Conservation (phyloP, 2,113 vertebrate species). For the Myotis brandtii region DNA sequence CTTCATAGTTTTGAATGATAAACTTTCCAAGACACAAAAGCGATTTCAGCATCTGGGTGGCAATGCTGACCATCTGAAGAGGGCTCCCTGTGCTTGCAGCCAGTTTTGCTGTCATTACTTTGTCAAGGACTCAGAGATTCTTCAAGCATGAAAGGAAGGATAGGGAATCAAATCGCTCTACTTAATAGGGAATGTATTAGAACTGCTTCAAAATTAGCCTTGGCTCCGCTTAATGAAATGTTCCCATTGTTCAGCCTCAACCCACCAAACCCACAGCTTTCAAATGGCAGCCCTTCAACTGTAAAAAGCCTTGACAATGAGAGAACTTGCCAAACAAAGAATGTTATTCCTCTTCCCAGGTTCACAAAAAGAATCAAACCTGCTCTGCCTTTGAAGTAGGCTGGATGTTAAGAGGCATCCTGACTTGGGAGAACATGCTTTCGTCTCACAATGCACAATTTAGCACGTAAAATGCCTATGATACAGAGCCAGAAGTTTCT, state of each 20-base stretch:
- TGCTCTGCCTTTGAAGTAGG: slow-evolving; percentile 72
- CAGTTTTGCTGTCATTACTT: slow-evolving; percentile 45
- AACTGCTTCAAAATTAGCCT: slow-evolving; percentile 71
- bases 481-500: slow-evolving; percentile 59
- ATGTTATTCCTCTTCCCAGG: slow-evolving; percentile 50
- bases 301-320: slow-evolving; percentile 74
- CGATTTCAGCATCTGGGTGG: not conserved
- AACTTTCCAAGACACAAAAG: slow-evolving; percentile 37
- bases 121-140: slow-evolving; percentile 57
- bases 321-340: slow-evolving; percentile 71
- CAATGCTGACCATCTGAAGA: slow-evolving; percentile 26
- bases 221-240: slow-evolving; percentile 73
- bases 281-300: slow-evolving; percentile 66
- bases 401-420: slow-evolving; percentile 75
- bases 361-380: slow-evolving; percentile 69
- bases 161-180: slow-evolving; percentile 49
- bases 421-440: slow-evolving; percentile 53
- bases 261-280: slow-evolving; percentile 69
- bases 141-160: slow-evolving; percentile 64
- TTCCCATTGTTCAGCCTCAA: slow-evolving; percentile 48
- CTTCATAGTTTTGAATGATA: not conserved
- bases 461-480: slow-evolving; percentile 67
- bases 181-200: slow-evolving; percentile 66
- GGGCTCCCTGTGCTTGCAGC: slow-evolving; percentile 47
- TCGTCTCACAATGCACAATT: slow-evolving; percentile 58